Base-by-base conservation (phyloP, 2,113 vertebrate genomes). In the Salvelinus sp. region DNA sequence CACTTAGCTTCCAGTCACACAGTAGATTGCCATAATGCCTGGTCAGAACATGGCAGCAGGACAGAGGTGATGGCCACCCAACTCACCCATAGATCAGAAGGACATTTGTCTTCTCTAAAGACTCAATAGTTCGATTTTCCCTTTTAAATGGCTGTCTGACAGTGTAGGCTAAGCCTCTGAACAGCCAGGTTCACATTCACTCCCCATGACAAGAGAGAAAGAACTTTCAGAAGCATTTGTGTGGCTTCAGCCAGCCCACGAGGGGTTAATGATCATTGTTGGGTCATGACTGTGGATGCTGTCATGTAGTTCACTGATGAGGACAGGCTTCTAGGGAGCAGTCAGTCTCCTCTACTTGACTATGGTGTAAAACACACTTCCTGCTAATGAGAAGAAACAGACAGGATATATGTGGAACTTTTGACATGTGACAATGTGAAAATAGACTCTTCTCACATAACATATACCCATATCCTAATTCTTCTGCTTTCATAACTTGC, bases 21-120 rank as follows among this genome's bases (percentile, higher is more conserved):
- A 54, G 38, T 89, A 90, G 90, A 90, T 90, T 68, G 66, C 38
- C 75, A 77, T 81, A 79, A 87, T 81, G 75, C 83, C 81, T 77
- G 72, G 83, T 86, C 85, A 88, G 82, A 71, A 83, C 76, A 81
- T 67, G 89, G 84, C 87, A 84, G 76, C 70, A 58, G 83, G 80
- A 89, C 85, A 90, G 78, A 83, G 84, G 80, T 85, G 83, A 77
- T 14, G 83, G 81, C 86, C 25, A 82, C 62, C 82, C 62, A 74
- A 77, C 85, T 90, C 88, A 89, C 88, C 85, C 88, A 79, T 90
- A 82, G 23, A n/a, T 79, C 25, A 33, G 67, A 38, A 22, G 38
- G 70, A 66, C 20, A 54, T 68, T 60, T 22, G 65, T 69, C 54
- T 48, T 18, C 20, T 48, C 54, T 50, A n/a, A 30, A 63, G 58